Evolutionary conservation across 2,888 invertebrate genomes (phyloP), one percentile per base, ranked within the genome.

Genomic region (Dryococelus australis): DNA sequence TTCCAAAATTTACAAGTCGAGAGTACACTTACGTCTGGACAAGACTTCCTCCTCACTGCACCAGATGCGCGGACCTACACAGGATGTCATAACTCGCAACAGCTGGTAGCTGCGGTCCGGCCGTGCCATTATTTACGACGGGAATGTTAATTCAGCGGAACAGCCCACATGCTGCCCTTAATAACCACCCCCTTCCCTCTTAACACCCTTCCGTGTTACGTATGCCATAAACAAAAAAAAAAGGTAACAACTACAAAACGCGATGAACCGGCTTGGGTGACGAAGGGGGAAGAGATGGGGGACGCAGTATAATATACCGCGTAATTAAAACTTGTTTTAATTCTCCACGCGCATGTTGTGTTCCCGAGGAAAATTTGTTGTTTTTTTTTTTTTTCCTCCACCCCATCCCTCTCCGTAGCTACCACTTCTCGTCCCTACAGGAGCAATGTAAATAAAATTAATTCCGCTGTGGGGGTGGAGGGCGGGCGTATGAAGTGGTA

Each of bases 151-250:
- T 65, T 65, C 65, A n/a, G 24, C 65, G 65, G 65, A 65, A 65
- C 20, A n/a, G 65, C 24, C 65, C 65, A n/a, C 65, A 65, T n/a
- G n/a, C 65, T 8, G 65, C 47, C 47, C 47, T 47, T 47, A 47
- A 47, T 65, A 65, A 65, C 65, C 65, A n/a, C 65, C 65, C 65
- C 65, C 65, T n/a, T 20, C 65, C n/a, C 65, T 20, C 65, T 51
- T 51, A 12, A 16, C 51, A 51, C 10, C 65, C 65, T 8, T 20
- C n/a, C 20, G 65, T 65, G 65, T 65, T 65, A 65, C 65, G n/a
- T 65, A 65, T n/a, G 65, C 65, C n/a, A 65, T 65, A 65, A 65
- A 65, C 65, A 65, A 65, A 65, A 65, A 65, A 65, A 65, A 65
- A 65, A 65, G 65, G 65, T 47, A 47, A n/a, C 65, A n/a, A 65